Evolutionary conservation across 2,113 vertebrate species (phyloP).

Genomic region (Phyllopteryx taeniolatus): DNA sequence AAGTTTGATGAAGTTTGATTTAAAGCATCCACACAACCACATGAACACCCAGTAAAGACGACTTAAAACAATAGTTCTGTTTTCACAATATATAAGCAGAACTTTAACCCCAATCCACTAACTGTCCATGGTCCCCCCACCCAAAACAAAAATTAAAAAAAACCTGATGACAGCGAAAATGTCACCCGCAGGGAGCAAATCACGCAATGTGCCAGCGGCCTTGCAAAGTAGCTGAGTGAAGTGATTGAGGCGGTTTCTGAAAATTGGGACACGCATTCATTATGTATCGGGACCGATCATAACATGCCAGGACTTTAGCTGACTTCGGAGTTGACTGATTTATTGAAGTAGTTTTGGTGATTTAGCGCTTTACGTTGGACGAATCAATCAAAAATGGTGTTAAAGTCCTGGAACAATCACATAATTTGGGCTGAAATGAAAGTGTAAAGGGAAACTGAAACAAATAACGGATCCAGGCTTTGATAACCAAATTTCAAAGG

Average conservation of each 20-base stretch:
- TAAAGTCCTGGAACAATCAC: background rate
- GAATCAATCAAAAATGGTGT: background rate
- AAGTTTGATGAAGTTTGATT: background rate
- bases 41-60: background rate
- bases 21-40: background rate
- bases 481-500: background rate
- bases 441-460: background rate
- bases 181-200: conserved; percentile 13
- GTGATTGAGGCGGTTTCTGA: conserved; percentile 1
- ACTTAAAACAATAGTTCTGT: background rate
- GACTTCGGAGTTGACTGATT: conserved; percentile 47
- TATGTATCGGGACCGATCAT: conserved; percentile 56
- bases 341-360: conserved; percentile 51
- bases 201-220: conserved; percentile 27
- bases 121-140: background rate
- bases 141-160: background rate
- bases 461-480: background rate
- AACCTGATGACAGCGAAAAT: conserved; percentile 33
- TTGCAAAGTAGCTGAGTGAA: conserved; percentile 33
- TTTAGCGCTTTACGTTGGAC: conserved; percentile 26
- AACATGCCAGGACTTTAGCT: conserved; percentile 51
- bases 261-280: conserved; percentile 58
- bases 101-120: background rate
- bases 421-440: background rate
- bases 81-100: background rate